These are phyloP conservation scores for Oreocharis arfaki DNA, from an alignment of 2,113 vertebrate genomes.

Conservation along the genomic window DNA sequence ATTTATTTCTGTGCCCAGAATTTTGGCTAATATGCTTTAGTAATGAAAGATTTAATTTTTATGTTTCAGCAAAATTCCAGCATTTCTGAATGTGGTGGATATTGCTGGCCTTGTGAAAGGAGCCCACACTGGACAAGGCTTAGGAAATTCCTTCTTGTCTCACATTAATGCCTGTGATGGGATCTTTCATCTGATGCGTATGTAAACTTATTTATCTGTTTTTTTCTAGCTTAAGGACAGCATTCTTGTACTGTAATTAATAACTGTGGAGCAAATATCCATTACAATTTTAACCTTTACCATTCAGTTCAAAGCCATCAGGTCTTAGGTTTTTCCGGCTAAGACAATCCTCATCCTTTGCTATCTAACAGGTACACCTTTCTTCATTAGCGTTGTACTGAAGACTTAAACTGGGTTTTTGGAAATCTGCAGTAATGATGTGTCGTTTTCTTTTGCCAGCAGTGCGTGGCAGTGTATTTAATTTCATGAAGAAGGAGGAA, in stretches of 20 bases:
- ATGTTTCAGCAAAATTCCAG: constrained; percentile 92
- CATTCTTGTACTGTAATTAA: background rate
- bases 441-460: background rate
- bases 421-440: background rate
- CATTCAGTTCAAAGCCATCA: background rate
- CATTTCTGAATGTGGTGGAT: constrained; percentile 96
- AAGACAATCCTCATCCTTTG: background rate
- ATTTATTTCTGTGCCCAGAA: background rate
- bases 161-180: constrained; percentile 96
- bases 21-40: background rate
- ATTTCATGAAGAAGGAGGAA: background rate
- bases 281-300: background rate
- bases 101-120: constrained; percentile 98
- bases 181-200: constrained; percentile 97
- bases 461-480: background rate
- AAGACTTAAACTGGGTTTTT: background rate
- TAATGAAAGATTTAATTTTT: constrained; percentile 30
- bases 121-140: constrained; percentile 91
- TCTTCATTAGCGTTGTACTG: background rate
- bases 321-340: background rate
- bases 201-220: constrained; percentile 63
- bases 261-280: background rate
- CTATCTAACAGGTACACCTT: fast-evolving
- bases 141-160: constrained; percentile 97
- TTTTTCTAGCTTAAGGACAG: background rate